Evolutionary conservation across 2,113 vertebrate species (phyloP), one percentile per base, ranked within the genome.

Genomic region (Atherinomorus stipes): DNA sequence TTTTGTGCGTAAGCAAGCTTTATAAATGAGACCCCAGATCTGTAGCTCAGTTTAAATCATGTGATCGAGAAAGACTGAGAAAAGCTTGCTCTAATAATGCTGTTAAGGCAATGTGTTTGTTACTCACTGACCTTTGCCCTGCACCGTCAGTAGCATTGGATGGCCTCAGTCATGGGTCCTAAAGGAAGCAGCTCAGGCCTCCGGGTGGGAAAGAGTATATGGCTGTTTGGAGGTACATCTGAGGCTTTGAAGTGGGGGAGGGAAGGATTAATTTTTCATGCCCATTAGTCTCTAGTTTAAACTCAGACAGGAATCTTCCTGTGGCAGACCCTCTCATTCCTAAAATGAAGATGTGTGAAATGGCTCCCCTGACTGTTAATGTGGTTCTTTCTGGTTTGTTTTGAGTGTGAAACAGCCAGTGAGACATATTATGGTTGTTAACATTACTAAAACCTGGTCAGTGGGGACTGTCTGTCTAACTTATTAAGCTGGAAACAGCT

Each of bases 81-180:
- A 74, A 76, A 81, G 64, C 68, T 74, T 62, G 21, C 73, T 85
- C 66, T 85, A 74, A 89, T 91, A 88, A 87, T 91, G 84, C 81
- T 93, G 81, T 92, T 88, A 92, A 93, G 80, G 66, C 81, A 74
- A 85, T 92, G 90, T 68, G 75, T 90, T 90, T 87, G 91, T 92
- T 92, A 76, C 91, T 85, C 64, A 19, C 23, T 83, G 85, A 89
- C 87, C 91, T 92, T 89, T 93, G 86, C 72, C 83, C 90, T 81
- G 26, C 51, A 58, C 85, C 91, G 84, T 89, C 86, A 89, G 88
- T 74, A 90, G 86, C 87, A 89, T 68, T 86, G 89, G 90, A 90
- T 87, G 77, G 86, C 65, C 90, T 93, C 84, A 90, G 92, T 93
- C 91, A 92, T 91, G 90, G 91, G 84, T 89, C 92, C 89, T 93